Conservation (phyloP, 2,797 vertebrate species). For the Phalanger gymnotis region DNA sequence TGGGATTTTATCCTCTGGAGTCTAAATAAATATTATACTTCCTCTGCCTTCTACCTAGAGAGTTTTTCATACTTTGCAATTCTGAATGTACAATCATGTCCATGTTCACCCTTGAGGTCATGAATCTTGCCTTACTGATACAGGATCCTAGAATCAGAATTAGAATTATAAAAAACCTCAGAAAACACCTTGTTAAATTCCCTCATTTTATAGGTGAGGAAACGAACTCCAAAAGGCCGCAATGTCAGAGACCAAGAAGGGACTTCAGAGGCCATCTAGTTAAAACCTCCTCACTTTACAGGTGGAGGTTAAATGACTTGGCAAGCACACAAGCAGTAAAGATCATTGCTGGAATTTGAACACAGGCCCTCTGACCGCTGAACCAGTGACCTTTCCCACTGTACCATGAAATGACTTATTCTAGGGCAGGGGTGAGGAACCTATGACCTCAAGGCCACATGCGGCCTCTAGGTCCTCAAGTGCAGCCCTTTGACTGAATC, state of each 20-base stretch:
- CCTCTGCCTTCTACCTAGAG: no score
- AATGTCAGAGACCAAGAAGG: not conserved
- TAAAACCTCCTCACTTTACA: not conserved
- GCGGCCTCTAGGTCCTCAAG: no score
- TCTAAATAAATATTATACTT: no score
- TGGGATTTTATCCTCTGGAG: no score
- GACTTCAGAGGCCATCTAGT: not conserved
- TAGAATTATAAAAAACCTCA: not conserved
- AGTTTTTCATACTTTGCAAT: no score
- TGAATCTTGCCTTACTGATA: no score
- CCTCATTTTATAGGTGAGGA: not conserved
- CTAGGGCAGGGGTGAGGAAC: not conserved
- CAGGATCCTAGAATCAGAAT: not conserved
- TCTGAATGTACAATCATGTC: no score
- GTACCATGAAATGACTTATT: not conserved
- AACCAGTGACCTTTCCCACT: not conserved
- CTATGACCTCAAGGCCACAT: no score
- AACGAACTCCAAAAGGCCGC: not conserved
- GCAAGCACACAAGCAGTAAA: not conserved
- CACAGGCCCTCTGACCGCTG: not conserved
- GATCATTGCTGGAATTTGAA: not conserved
- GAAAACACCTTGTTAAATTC: not conserved
- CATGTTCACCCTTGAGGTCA: no score
- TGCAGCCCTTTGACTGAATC: no score
- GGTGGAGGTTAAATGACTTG: not conserved